phyloP scores from a whole-genome alignment of 2,797 vertebrate genomes.

The Dallia pectoralis region DNA sequence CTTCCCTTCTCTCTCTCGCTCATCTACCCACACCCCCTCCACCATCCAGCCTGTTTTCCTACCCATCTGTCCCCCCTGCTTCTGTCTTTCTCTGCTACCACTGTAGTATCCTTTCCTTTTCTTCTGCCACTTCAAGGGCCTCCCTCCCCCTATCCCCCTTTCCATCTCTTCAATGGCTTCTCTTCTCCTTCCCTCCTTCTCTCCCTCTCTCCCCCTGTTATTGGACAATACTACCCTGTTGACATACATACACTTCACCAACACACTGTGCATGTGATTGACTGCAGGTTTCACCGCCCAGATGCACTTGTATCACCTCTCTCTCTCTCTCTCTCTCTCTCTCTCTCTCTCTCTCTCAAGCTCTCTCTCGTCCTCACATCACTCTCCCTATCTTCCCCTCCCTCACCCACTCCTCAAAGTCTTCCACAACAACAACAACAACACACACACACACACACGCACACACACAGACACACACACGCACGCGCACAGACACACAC shows the following conservation, averaged over 20 bases:
- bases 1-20: neutral
- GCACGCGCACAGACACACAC: neutral
- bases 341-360: conserved; percentile 18
- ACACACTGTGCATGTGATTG: neutral
- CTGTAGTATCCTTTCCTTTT: conserved; percentile 4
- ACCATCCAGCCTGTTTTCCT: no score
- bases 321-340: neutral
- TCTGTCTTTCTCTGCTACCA: conserved; percentile 5
- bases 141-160: conserved; percentile 27
- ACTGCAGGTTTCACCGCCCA: neutral
- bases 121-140: conserved; percentile 9
- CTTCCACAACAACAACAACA: neutral
- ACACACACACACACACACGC: neutral
- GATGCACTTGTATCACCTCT: neutral
- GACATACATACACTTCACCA: neutral
- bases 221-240: neutral
- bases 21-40: conserved; percentile 3
- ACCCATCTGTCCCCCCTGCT: neutral
- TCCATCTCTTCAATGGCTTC: neutral
- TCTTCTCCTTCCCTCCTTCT: neutral
- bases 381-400: no score
- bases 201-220: neutral
- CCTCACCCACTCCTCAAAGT: conserved; percentile 17
- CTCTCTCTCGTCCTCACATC: no score
- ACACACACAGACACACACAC: conserved; percentile 17